Evolutionary conservation across 2,888 invertebrate species (phyloP), one percentile per base, ranked within the genome.

Genomic region (Iselma pallidipennis): DNA sequence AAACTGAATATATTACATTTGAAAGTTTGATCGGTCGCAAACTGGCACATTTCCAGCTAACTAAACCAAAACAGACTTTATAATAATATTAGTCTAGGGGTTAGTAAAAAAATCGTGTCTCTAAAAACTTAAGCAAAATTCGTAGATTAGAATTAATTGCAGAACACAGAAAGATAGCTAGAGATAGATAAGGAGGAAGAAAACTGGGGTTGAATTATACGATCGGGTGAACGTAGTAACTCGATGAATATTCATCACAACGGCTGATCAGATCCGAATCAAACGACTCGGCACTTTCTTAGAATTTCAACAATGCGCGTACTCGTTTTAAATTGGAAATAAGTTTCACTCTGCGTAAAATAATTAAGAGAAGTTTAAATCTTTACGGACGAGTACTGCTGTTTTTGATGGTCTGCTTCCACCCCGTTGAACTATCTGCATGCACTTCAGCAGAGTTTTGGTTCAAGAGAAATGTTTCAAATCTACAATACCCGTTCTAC

Each of bases 171-270:
- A 45, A 45, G 26, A 16, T 56, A 31, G 25, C 54, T 48, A 52
- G 55, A 61, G 63, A n/a, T n/a, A n/a, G n/a, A n/a, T n/a, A n/a
- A n/a, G n/a, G n/a, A n/a, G n/a, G n/a, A n/a, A n/a, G 61, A 65
- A 67, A 65, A 63, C 63, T 59, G 58, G 57, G 49, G 26, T 49
- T 53, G 59, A 67, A 67, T 67, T 67, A 66, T 66, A 64, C 67
- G 67, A 64, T 63, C 66, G 67, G 48, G 51, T 59, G 55, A 59
- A 65, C 59, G 56, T 49, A 21, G 45, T 55, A 61, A 65, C 54
- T 49, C 49, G 62, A 73, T 75, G 72, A 75, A 75, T 75, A 75
- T 75, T 74, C 74, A 75, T 71, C 66, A 65, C 62, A 66, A 68
- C 59, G 68, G 68, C 67, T 72, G 74, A 75, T 75, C 74, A 68